Conservation (phyloP, 2,888 invertebrate species). For the Drosophila fungiperda region DNA sequence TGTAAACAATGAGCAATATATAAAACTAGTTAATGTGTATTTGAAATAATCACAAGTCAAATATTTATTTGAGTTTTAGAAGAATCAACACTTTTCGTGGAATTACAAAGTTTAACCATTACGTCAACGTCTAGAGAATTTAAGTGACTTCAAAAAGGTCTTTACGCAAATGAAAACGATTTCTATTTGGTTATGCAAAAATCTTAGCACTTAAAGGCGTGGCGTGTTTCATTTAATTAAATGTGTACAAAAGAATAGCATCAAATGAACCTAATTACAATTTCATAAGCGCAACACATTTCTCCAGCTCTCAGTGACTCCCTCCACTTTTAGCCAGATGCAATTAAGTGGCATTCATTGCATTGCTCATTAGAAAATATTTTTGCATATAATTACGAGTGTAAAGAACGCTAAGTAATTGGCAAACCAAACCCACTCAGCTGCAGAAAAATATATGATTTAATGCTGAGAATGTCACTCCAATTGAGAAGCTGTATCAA, state of each 20-base stretch:
- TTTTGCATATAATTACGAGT: conserved; percentile 72
- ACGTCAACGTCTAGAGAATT: conserved; percentile 1
- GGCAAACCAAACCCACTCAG: neutral
- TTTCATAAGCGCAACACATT: conserved; percentile 29
- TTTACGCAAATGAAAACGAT: neutral
- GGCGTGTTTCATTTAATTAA: conserved; percentile 35
- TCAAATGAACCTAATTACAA: conserved; percentile 15
- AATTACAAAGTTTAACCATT: conserved; percentile 1
- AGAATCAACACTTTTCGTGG: neutral
- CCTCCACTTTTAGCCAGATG: conserved; percentile 13
- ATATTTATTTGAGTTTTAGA: conserved; percentile 1
- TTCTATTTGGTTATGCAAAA: neutral
- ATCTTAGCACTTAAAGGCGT: conserved; percentile 5
- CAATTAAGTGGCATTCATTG: conserved; percentile 70
- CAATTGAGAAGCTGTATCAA: conserved; percentile 30
- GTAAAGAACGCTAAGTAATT: conserved; percentile 28
- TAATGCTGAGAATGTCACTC: conserved; percentile 37
- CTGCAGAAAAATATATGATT: conserved; percentile 15
- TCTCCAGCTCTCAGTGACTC: neutral
- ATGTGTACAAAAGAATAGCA: conserved; percentile 1
- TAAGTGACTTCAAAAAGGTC: conserved; percentile 6
- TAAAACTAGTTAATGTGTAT: neutral
- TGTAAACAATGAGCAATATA: too few species aligned
- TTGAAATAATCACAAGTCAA: neutral
- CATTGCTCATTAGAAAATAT: conserved; percentile 75